Evolutionary conservation across 2,797 vertebrate genomes (phyloP).

Genomic region (Amblyraja radiata): DNA sequence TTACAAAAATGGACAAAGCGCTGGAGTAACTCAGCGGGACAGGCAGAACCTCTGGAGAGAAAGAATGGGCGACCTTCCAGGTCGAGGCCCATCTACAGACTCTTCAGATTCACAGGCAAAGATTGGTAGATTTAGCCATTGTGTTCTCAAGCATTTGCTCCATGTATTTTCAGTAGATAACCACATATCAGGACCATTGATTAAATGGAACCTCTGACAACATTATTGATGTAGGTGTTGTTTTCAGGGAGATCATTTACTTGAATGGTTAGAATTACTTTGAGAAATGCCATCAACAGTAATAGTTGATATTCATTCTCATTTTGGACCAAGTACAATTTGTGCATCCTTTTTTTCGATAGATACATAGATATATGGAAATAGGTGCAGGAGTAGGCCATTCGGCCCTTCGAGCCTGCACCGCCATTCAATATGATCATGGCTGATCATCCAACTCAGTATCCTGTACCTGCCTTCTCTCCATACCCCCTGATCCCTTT

Average conservation of each 20-base stretch:
- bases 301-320: background rate
- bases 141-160: background rate
- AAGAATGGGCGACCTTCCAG: no score
- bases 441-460: no score
- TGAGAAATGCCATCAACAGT: background rate
- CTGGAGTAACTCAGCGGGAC: no score
- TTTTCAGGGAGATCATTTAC: background rate
- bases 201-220: background rate
- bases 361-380: no score
- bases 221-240: background rate
- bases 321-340: background rate
- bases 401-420: no score
- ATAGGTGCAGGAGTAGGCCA: no score
- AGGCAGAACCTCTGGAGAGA: no score
- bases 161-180: background rate
- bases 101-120: background rate
- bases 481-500: no score
- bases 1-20: no score
- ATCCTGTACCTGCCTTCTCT: no score
- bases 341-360: background rate
- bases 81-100: no score
- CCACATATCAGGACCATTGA: background rate
- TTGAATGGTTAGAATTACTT: background rate
- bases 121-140: background rate
- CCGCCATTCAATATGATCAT: no score